A percentile compares a stretch with the other conserved stretches of the same genome.
Conservation (phyloP, 2,888 invertebrate species). For the Acanthopleura granulata region DNA sequence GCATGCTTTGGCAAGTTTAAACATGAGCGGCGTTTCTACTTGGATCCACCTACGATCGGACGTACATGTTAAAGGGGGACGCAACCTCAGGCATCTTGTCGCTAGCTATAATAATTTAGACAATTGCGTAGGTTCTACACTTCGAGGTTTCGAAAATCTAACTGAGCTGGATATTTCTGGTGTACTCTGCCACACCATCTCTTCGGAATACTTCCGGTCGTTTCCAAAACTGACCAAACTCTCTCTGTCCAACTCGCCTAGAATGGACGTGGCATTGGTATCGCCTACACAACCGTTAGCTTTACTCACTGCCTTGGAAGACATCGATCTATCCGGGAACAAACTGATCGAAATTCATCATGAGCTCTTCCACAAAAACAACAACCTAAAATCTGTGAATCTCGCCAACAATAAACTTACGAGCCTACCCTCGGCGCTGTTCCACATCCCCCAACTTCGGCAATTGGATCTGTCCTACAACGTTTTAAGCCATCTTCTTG, state of each 20-base stretch:
- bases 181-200: not conserved
- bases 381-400: not conserved
- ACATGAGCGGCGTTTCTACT: not conserved
- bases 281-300: not conserved
- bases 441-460: not conserved
- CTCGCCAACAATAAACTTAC: not conserved
- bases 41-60: not conserved
- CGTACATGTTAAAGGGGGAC: not conserved
- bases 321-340: not conserved
- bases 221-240: not conserved
- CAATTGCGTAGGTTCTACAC: not conserved
- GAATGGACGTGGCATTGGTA: not conserved
- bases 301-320: not conserved
- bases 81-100: not conserved
- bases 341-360: not conserved
- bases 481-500: not conserved
- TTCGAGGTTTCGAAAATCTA: not conserved
- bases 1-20: not conserved
- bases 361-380: not conserved
- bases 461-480: conserved; percentile 1
- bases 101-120: not conserved
- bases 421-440: not conserved
- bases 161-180: not conserved
- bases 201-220: not conserved
- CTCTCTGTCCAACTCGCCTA: not conserved